Conservation (phyloP, 2,797 vertebrate species). For the Hippocampus kuda region DNA sequence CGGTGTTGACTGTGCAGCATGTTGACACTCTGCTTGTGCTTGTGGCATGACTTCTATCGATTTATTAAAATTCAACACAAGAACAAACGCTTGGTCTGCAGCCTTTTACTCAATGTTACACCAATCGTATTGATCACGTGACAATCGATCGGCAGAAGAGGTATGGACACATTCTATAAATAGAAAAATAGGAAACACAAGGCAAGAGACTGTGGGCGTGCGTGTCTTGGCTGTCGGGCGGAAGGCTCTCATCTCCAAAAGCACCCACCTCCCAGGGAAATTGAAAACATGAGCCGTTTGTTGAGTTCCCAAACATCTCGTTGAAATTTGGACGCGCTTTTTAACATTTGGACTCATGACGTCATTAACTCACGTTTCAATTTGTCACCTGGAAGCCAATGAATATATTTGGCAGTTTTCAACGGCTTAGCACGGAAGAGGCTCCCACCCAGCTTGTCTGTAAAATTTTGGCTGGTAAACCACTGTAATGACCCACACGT, state of each 20-base stretch:
- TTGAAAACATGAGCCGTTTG: not conserved
- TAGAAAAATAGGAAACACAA: not conserved
- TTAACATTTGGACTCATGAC: too few relatives aligned
- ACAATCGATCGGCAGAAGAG: not conserved
- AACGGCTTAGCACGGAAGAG: too few relatives aligned
- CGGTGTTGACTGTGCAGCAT: not conserved
- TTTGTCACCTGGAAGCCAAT: too few relatives aligned
- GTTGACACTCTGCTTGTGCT: not conserved
- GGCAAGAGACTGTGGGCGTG: not conserved
- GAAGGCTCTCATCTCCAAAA: not conserved
- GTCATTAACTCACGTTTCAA: too few relatives aligned
- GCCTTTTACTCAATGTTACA: not conserved
- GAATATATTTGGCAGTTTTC: too few relatives aligned
- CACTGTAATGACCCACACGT: too few relatives aligned
- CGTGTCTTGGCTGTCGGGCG: not conserved
- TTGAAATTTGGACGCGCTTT: too few relatives aligned
- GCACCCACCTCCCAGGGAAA: too few relatives aligned
- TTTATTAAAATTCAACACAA: not conserved
- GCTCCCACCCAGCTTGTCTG: too few relatives aligned
- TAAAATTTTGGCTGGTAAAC: too few relatives aligned
- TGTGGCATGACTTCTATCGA: not conserved
- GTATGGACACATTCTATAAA: not conserved
- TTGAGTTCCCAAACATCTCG: too few relatives aligned
- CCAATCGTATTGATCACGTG: not conserved
- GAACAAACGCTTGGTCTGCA: not conserved